These are phyloP conservation scores for Acronicta aceris DNA, from an alignment of 2,888 invertebrate species.

Conservation along the genomic window DNA sequence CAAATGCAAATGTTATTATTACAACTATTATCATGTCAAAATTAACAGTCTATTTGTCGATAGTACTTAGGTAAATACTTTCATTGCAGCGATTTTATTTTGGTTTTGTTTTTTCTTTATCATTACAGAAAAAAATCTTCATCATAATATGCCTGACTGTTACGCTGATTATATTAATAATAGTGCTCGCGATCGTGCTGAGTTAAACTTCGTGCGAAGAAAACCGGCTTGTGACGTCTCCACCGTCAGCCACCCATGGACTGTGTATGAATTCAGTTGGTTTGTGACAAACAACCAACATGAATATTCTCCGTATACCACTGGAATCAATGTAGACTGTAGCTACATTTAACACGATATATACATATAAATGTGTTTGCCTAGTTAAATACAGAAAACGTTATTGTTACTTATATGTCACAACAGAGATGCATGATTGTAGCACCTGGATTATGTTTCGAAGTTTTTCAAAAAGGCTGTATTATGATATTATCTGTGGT, in stretches of 20 bases:
- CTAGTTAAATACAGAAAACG: slow-evolving; percentile 38
- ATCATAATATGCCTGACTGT: slow-evolving; percentile 95
- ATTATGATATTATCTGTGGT: slow-evolving; percentile 42
- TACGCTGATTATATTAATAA: slow-evolving; percentile 93
- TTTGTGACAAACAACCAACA: slow-evolving; percentile 60
- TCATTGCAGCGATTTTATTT: slow-evolving; percentile 77
- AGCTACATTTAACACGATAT: slow-evolving; percentile 41
- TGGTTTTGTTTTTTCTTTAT: slow-evolving; percentile 88
- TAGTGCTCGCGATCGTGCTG: slow-evolving; percentile 89
- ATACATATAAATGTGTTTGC: slow-evolving; percentile 48
- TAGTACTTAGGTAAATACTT: slow-evolving; percentile 31
- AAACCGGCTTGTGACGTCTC: slow-evolving; percentile 64
- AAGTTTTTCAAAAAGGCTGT: slow-evolving; percentile 56
- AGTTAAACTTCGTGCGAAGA: slow-evolving; percentile 65
- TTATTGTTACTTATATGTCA: slow-evolving; percentile 44
- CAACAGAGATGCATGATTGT: slow-evolving; percentile 44
- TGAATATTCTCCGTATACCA: slow-evolving; percentile 64
- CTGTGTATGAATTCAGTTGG: slow-evolving; percentile 59
- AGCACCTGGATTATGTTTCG: slow-evolving; percentile 47
- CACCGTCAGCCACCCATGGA: slow-evolving; percentile 47
- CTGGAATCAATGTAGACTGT: slow-evolving; percentile 43
- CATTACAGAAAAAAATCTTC: slow-evolving; percentile 96
- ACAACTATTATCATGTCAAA: not conserved
- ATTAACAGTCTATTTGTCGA: slow-evolving; percentile 24
- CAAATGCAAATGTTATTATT: not conserved